Conservation (phyloP, 1,140 invertebrate species). For the Diachasmimorpha longicaudata region DNA sequence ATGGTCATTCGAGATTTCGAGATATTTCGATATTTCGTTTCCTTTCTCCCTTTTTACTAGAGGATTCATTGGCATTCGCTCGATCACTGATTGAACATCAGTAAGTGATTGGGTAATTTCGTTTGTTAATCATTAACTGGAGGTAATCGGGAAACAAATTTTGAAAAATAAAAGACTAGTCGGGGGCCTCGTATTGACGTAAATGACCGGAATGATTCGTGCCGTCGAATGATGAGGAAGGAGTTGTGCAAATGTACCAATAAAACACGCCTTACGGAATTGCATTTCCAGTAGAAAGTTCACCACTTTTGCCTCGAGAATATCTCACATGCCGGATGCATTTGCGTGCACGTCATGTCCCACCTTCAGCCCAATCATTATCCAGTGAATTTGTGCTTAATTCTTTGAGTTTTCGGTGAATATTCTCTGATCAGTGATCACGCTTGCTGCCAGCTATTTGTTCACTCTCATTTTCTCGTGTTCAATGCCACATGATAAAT, state of each 20-base stretch:
- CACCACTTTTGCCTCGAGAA: neutral
- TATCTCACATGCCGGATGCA: constrained; percentile 8
- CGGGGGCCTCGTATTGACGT: no score
- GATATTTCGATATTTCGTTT: no score
- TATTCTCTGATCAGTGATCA: neutral
- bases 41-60: no score
- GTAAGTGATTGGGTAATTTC: no score
- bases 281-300: constrained; percentile 27
- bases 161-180: no score
- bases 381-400: constrained; percentile 11
- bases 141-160: no score
- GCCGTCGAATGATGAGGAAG: neutral
- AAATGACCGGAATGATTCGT: neutral
- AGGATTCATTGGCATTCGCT: no score
- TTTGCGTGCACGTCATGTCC: constrained; percentile 17
- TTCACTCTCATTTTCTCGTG: neutral
- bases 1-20: no score
- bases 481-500: neutral
- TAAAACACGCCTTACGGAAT: constrained; percentile 17
- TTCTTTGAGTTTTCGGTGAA: neutral
- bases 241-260: neutral
- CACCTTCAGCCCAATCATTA: constrained; percentile 18
- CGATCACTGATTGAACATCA: no score
- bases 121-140: no score
- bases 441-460: neutral